Evolutionary conservation across 2,888 invertebrate genomes (phyloP).

Genomic region (Willowsia nigromaculata): DNA sequence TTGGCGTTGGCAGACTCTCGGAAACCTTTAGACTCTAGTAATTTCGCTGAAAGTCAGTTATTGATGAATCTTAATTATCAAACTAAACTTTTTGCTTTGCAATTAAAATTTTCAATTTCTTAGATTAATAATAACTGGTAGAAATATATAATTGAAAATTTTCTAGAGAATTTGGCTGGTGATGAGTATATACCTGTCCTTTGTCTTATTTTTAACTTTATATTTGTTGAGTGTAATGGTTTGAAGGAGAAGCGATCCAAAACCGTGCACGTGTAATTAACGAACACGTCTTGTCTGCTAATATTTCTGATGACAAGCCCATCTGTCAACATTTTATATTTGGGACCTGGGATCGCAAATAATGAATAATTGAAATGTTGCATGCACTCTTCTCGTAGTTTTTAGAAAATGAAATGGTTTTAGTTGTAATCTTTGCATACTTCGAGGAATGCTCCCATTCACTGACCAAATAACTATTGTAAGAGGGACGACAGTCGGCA

Average conservation of each 20-base stretch:
- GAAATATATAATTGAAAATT: neutral
- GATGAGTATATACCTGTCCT: neutral
- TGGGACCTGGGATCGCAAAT: slow-evolving; percentile 16
- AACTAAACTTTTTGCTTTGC: neutral
- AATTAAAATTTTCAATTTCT: neutral
- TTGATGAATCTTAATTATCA: neutral
- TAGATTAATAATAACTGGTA: too few relatives aligned
- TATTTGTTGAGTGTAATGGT: neutral
- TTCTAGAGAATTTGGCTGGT: too few relatives aligned
- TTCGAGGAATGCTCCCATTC: slow-evolving; percentile 25
- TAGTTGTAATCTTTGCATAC: slow-evolving; percentile 12
- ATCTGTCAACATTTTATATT: slow-evolving; percentile 56
- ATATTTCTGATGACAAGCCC: slow-evolving; percentile 59
- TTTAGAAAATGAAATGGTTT: too few relatives aligned
- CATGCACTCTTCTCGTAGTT: too few relatives aligned
- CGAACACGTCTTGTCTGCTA: slow-evolving; percentile 28
- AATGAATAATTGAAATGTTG: too few relatives aligned
- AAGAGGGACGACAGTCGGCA: neutral
- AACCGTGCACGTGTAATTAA: slow-evolving; percentile 48
- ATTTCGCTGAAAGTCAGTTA: neutral
- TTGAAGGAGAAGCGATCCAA: slow-evolving; percentile 28
- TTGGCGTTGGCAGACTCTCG: neutral
- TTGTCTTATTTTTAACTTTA: slow-evolving; percentile 28
- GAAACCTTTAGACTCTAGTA: neutral
- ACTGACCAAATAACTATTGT: slow-evolving; percentile 46